Base-by-base conservation (phyloP, 2,888 invertebrate genomes). In the Tanypteryx hageni region DNA sequence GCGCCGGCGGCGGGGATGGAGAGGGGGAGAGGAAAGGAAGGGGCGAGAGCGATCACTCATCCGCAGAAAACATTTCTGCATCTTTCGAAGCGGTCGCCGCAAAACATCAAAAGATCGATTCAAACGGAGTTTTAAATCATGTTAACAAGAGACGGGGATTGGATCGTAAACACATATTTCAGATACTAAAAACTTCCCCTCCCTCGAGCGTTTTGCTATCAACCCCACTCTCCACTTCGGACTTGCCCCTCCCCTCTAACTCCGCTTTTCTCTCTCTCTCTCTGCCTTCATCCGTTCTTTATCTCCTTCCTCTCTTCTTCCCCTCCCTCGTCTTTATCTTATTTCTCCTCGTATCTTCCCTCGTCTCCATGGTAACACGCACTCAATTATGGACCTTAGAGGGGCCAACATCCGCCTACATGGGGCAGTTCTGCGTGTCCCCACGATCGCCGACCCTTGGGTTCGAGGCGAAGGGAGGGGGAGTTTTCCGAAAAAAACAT, bases 141-240 rank as follows among this genome's bases (percentile, higher is more conserved):
- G 89, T 89, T 89, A 89, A 89, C 64, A 64, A n/a, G 64, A 18
- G 89, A 89, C 64, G 89, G 61, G 61, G 61, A 89, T 89, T 89
- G 89, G 89, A 68, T 89, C 89, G 89, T 89, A 89, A 89, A 89
- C 89, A 89, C 89, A 89, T 89, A 89, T 64, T 68, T 64, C 61
- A 89, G 89, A 64, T 64, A 89, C 64, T 89, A 89, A 89, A 89
- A 86, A 64, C 44, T 18, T 44, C n/a, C 83, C 14, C 83, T 82
- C 83, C 83, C 44, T 44, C 44, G 44, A 44, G 44, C 44, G 5
- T 44, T 44, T 57, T 7, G 83, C 64, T 89, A 64, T 89, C 89
- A 68, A 64, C 64, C 89, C 64, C 44, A 44, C 16, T 18, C n/a
- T n/a, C 68, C 61, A n/a, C 58, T 31, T 59, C 13, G 44, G 27